Evolutionary conservation across 2,888 invertebrate species (phyloP).

Genomic region (Eudasyphora cyanicolor): DNA sequence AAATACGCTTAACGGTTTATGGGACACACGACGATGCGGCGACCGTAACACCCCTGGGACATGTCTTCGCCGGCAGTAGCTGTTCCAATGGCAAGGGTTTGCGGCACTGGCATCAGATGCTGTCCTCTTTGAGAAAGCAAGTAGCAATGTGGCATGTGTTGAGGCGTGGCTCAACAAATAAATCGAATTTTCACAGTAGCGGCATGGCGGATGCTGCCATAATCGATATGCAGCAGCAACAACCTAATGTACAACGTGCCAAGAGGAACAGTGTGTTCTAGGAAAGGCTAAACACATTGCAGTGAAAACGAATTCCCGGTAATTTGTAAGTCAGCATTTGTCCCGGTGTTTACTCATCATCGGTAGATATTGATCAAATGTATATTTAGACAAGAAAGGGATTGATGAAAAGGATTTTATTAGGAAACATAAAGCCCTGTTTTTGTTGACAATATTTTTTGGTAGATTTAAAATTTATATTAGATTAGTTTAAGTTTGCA

Average conservation of each 20-base stretch:
- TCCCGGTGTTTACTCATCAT: neutral
- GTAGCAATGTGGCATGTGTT: constrained; percentile 93
- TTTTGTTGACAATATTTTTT: constrained; percentile 4
- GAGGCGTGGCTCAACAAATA: constrained; percentile 77
- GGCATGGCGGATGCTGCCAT: constrained; percentile 77
- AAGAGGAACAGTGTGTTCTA: constrained; percentile 76
- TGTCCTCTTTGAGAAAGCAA: constrained; percentile 88
- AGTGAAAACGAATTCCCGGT: neutral
- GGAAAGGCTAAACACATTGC: constrained; percentile 10
- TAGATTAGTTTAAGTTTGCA: too few relatives aligned
- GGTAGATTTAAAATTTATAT: too few relatives aligned
- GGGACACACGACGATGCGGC: constrained; percentile 74
- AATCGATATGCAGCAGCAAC: constrained; percentile 71
- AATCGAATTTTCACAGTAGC: constrained; percentile 73
- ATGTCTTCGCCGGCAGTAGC: constrained; percentile 88
- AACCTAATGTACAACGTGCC: constrained; percentile 72
- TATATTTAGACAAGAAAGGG: neutral
- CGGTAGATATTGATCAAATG: neutral
- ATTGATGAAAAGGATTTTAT: constrained; percentile 17
- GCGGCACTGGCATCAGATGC: constrained; percentile 92
- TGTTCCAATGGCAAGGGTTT: constrained; percentile 86
- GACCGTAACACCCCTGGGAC: constrained; percentile 86
- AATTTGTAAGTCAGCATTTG: neutral
- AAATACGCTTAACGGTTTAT: constrained; percentile 86
- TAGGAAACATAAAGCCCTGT: neutral